Evolutionary conservation across 2,888 invertebrate species (phyloP).

Genomic region (Chaitophorus viminalis): DNA sequence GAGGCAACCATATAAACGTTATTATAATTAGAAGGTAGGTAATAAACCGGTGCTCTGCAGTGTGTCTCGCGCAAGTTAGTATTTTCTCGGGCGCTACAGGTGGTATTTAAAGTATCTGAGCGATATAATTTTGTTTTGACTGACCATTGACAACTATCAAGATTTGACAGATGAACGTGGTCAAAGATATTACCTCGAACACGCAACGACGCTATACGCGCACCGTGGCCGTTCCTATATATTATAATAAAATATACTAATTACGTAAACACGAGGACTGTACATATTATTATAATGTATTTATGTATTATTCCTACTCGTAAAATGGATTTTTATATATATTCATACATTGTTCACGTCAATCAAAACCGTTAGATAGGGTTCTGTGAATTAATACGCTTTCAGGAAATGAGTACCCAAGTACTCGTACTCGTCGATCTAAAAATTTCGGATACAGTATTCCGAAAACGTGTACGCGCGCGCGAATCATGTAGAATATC

Average conservation of each 20-base stretch:
- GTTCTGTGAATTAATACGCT: neutral
- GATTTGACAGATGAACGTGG: neutral
- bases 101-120: neutral
- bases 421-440: neutral
- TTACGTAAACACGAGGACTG: neutral
- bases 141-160: neutral
- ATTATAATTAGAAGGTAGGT: neutral
- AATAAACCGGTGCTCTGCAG: neutral
- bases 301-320: too few species aligned
- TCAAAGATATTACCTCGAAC: neutral
- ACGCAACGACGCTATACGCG: neutral
- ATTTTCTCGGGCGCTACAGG: neutral
- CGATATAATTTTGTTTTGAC: slow-evolving; percentile 1
- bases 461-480: neutral
- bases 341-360: neutral
- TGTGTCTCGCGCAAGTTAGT: neutral
- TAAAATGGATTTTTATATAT: too few species aligned
- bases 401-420: neutral
- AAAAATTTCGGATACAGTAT: neutral
- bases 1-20: neutral
- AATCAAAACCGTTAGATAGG: neutral
- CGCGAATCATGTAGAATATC: neutral
- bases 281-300: too few species aligned
- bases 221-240: too few species aligned
- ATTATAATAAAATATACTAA: too few species aligned